A percentile compares a stretch with the other conserved stretches of the same genome.
Evolutionary conservation across 2,113 vertebrate species (phyloP).

Genomic region (Tyto alba): DNA sequence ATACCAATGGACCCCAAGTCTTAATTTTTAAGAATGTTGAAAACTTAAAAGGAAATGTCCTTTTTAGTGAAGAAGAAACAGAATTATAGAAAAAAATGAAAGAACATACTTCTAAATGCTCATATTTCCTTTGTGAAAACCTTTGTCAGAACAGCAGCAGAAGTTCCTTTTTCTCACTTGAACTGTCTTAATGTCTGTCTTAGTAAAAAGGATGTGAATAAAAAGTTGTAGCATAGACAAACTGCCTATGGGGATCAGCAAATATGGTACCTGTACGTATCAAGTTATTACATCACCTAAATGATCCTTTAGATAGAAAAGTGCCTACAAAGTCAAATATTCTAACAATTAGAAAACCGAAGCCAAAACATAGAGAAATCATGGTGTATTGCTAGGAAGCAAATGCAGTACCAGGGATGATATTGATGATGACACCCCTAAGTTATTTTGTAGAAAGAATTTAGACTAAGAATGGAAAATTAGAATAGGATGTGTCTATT

Average conservation of each 20-base stretch:
- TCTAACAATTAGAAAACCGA: not conserved
- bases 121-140: not conserved
- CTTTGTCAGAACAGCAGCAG: not conserved
- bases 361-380: not conserved
- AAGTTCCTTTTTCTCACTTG: not conserved
- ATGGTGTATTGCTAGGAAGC: not conserved
- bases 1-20: not conserved
- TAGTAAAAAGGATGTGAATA: not conserved
- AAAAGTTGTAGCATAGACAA: not conserved
- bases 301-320: not conserved
- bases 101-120: not conserved
- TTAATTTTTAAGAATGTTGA: not conserved
- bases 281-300: not conserved
- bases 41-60: accelerated
- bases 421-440: not conserved
- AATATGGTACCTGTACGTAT: not conserved
- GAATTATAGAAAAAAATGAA: not conserved
- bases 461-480: not conserved
- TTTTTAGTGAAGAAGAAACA: not conserved
- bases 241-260: not conserved
- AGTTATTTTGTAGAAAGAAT: not conserved
- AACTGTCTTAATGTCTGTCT: not conserved
- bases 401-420: not conserved
- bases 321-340: not conserved
- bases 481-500: not conserved